Percentiles rank a stretch among this genome's conserved stretches.
Conservation (phyloP, 2,888 invertebrate genomes). For the Entomobrya proxima region DNA sequence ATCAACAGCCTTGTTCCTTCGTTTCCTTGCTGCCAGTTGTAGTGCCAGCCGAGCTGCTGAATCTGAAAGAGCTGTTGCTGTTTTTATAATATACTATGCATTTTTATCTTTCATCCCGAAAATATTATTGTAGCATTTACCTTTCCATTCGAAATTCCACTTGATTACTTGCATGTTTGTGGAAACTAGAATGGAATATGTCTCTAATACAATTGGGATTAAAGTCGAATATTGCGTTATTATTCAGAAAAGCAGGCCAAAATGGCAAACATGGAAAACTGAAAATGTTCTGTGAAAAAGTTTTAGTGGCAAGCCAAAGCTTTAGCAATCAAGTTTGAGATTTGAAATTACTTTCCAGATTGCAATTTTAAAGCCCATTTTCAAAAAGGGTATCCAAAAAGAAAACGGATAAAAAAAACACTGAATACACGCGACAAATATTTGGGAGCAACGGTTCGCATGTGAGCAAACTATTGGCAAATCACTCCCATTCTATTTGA, state of each 20-base stretch:
- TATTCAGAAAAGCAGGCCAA: neutral
- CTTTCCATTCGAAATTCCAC: conserved; percentile 2
- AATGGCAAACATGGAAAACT: neutral
- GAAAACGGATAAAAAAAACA: too few relatives aligned
- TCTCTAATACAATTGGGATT: neutral
- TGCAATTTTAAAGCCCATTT: neutral
- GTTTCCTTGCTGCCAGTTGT: conserved; percentile 68
- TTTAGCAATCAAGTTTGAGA: neutral
- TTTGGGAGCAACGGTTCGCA: too few relatives aligned
- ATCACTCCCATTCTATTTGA: too few relatives aligned
- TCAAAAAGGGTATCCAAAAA: too few relatives aligned
- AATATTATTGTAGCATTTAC: conserved; percentile 9
- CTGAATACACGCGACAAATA: too few relatives aligned
- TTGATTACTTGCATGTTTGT: neutral
- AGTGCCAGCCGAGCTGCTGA: conserved; percentile 63
- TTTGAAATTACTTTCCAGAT: neutral
- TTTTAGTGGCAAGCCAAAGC: too few relatives aligned
- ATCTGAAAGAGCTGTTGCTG: conserved; percentile 67
- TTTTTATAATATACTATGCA: conserved; percentile 31
- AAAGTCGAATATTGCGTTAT: neutral
- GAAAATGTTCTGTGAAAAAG: neutral
- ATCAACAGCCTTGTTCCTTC: conserved; percentile 63
- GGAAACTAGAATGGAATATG: neutral
- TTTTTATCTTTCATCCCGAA: conserved; percentile 24
- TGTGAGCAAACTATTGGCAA: too few relatives aligned